Evolutionary conservation across 1,140 invertebrate species (phyloP), one percentile per base, ranked within the genome.

Genomic region (Halesus radiatus): DNA sequence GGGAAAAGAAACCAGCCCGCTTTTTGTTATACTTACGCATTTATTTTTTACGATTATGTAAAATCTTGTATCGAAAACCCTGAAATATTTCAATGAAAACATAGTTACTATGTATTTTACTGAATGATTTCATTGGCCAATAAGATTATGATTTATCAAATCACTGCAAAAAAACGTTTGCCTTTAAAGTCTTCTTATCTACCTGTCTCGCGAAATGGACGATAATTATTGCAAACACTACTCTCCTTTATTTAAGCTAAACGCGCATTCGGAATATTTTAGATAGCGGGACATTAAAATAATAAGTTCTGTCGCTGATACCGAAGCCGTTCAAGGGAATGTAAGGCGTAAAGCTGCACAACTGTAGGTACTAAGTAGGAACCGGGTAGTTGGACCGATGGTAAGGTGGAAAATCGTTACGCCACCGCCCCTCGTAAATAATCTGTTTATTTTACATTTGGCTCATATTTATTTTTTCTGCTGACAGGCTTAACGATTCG

Each of bases 371-470:
- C 37, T 45, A 13, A 45, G 37, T 7, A 45, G 37, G 37, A 45
- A 45, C 37, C 1, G 37, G 37, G n/a, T 72, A 72, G 68, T 72
- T 29, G 26, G 53, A 29, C 53, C 37, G 32, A 75, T 75, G 16
- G 37, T n/a, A 37, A 58, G 37, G 72, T 54, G 54, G 54, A 18
- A 29, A 56, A 32, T 58, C 52, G 54, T 75, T 75, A 37, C 72
- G 16, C 26, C 53, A 58, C 50, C 66, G 26, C 32, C 66, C 77
- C 77, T 74, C 78, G 77, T 79, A 75, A 79, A 79, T 79, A 79
- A 79, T 79, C 78, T 79, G 78, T 79, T 79, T 79, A 74, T 75
- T 79, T 79, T 79, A 74, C 78, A 79, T 79, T 79, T 54, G 62
- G 54, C 32, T 60, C 22, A 32, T 75, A 70, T 79, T 79, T 79